phyloP scores from a whole-genome alignment of 1,140 invertebrate genomes.

The Pectinophora gossypiella region DNA sequence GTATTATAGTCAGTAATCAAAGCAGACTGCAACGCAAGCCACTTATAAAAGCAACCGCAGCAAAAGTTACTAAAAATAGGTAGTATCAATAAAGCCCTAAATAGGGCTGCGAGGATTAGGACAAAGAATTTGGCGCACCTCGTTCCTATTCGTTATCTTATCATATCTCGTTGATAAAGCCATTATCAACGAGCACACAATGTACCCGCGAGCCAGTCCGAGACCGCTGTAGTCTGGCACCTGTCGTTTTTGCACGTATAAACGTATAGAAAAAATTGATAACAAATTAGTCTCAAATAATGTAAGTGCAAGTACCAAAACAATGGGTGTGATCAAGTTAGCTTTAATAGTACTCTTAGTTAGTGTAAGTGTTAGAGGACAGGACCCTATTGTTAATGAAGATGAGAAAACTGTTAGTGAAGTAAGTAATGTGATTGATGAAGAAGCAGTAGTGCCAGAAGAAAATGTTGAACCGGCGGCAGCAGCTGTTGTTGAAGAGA shows the following conservation, averaged over 20 bases:
- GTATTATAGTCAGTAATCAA: no score
- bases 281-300: constrained; percentile 15
- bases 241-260: constrained; percentile 48
- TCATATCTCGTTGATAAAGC: constrained; percentile 59
- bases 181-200: constrained; percentile 62
- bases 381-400: constrained; percentile 31
- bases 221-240: constrained; percentile 49
- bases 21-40: no score
- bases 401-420: constrained; percentile 44
- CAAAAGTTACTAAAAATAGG: no score
- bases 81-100: constrained; percentile 12
- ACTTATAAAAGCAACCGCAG: no score
- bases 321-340: constrained; percentile 61
- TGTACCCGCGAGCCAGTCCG: constrained; percentile 48
- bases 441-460: constrained; percentile 9
- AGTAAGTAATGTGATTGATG: neutral
- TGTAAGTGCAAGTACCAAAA: constrained; percentile 30
- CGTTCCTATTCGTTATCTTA: constrained; percentile 70
- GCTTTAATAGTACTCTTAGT: constrained; percentile 46
- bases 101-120: constrained; percentile 48
- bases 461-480: constrained; percentile 7
- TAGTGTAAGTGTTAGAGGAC: constrained; percentile 52
- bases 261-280: constrained; percentile 22
- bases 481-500: constrained; percentile 12
- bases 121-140: constrained; percentile 73